phyloP scores from a whole-genome alignment of 1,140 invertebrate genomes.

The Luehdorfia chinensis region DNA sequence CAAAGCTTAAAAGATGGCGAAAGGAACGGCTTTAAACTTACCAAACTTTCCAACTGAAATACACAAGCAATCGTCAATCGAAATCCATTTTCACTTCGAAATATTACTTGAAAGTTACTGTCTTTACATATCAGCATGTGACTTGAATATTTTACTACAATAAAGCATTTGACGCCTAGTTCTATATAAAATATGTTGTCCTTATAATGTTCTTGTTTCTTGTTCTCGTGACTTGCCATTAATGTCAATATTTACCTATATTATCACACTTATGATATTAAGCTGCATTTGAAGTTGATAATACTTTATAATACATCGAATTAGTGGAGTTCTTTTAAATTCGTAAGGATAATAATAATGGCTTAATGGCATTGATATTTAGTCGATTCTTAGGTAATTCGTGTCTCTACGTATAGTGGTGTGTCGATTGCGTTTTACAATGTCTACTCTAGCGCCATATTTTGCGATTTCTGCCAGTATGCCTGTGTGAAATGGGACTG shows the following conservation, averaged over 20 bases:
- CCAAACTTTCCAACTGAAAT: neutral
- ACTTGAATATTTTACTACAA: conserved; percentile 60
- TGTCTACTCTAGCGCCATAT: neutral
- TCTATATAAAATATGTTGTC: conserved; percentile 42
- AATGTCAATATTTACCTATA: conserved; percentile 46
- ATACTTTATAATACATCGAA: conserved; percentile 68
- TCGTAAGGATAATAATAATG: conserved; percentile 32
- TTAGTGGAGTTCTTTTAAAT: conserved; percentile 52
- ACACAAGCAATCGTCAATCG: neutral
- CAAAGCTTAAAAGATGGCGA: neutral
- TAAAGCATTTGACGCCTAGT: conserved; percentile 43
- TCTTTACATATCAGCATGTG: conserved; percentile 73
- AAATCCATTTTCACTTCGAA: neutral
- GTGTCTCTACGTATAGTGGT: conserved; percentile 14
- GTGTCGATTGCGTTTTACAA: neutral
- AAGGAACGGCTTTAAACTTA: neutral
- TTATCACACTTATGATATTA: conserved; percentile 34
- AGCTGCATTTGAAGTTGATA: conserved; percentile 25
- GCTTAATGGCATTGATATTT: conserved; percentile 34
- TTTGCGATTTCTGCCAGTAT: neutral
- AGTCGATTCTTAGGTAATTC: conserved; percentile 32
- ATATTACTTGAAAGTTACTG: conserved; percentile 30
- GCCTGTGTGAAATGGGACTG: neutral
- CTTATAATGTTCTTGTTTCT: conserved; percentile 42
- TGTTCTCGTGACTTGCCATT: conserved; percentile 60